Evolutionary conservation across 2,113 vertebrate species (phyloP), one percentile per base, ranked within the genome.

Genomic region (Scatophagus argus): DNA sequence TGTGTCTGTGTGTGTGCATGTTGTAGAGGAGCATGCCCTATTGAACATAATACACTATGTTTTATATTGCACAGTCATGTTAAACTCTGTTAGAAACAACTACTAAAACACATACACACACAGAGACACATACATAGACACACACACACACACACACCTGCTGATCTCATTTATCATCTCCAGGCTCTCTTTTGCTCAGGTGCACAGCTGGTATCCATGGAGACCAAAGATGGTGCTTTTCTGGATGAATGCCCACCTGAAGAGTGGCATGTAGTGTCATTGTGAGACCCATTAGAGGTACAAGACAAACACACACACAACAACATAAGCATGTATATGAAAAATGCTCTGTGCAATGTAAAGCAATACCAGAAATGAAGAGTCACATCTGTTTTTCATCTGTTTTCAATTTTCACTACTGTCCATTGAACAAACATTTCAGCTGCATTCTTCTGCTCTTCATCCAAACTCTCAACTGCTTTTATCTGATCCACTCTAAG

Each of bases 191-290:
- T 27, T 63, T 38, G 44, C 31, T 76, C 58, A 82, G 65, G 85
- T 88, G 65, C 38, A 70, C 77, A 38, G 64, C 60, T 74, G 71
- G 84, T 90, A 55, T 75, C 82, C 86, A 91, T 84, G 62, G 90
- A 66, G 80, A 89, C 82, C 71, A 85, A 56, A 73, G 61, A 58
- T 34, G 39, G 62, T 47, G 34, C 43, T 44, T 82, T 21, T 67
- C 17, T 39, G 43, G 41, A 67, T 68, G 66, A 58, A 55, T 41
- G 6, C 19, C 21, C 65, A 66, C 29, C 63, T 16, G 51, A 63
- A n/a, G 72, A 84, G 67, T 41, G 39, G 52, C 38, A 31, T 65
- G 59, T 51, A 16, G 41, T 65, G 36, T 47, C 34, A 27, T 23
- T 27, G 34, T 38, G 54, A 61, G 23, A 54, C 60, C 61, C 59